A percentile compares a stretch with the other conserved stretches of the same genome.
Conservation (phyloP, 2,888 invertebrate species). For the Agonopterix subpropinquella region DNA sequence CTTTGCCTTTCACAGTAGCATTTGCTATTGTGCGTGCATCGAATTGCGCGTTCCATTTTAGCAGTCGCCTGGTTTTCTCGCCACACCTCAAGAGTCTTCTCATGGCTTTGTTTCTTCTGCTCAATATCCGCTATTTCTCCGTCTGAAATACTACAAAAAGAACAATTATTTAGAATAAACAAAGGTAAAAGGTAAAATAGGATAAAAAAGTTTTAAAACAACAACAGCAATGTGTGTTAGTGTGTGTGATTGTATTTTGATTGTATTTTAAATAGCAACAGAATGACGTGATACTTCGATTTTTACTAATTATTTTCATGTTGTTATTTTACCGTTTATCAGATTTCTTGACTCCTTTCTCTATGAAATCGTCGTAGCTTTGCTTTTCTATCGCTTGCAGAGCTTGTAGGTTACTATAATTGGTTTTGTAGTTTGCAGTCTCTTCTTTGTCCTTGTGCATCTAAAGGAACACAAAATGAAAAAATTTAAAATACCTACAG, state of each 20-base stretch:
- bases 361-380: constrained; percentile 31
- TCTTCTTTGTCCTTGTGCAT: background rate
- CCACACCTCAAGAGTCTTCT: background rate
- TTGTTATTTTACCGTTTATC: background rate
- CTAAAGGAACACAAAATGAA: background rate
- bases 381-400: constrained; percentile 24
- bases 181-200: too few relatives aligned
- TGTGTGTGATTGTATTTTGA: too few relatives aligned
- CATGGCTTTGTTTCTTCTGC: background rate
- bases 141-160: background rate
- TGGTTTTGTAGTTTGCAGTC: too few relatives aligned
- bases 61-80: background rate
- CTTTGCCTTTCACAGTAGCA: background rate
- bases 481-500: too few relatives aligned
- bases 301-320: background rate
- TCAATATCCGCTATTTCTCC: background rate
- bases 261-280: too few relatives aligned
- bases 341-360: constrained; percentile 20
- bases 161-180: too few relatives aligned
- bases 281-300: too few relatives aligned
- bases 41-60: background rate
- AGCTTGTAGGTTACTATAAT: constrained; percentile 16
- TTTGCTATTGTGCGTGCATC: background rate
- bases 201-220: too few relatives aligned
- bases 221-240: too few relatives aligned